Evolutionary conservation across 2,888 invertebrate species (phyloP).

Genomic region (Rotaria sp.): DNA sequence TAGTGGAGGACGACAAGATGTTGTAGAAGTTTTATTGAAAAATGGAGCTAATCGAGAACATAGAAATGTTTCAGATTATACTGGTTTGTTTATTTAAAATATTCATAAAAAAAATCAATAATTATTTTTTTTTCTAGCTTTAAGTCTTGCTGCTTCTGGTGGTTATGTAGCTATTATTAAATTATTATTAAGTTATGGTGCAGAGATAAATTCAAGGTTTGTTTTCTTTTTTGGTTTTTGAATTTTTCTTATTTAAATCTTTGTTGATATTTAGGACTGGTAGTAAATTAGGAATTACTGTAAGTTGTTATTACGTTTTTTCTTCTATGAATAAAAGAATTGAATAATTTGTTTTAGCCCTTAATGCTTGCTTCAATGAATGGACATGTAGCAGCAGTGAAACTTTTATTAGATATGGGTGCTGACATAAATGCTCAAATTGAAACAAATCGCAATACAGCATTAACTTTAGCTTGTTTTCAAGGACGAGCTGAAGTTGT

Average conservation of each 20-base stretch:
- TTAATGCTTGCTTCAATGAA: conserved; percentile 99
- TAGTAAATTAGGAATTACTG: conserved; percentile 36
- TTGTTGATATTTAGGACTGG: conserved; percentile 14
- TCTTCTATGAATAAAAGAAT: no score
- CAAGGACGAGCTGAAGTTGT: conserved; percentile 98
- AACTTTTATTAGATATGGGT: conserved; percentile 86
- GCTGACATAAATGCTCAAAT: conserved; percentile 97
- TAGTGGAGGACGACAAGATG: conserved; percentile 82
- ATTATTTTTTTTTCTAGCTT: conserved; percentile 43
- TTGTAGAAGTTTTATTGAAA: conserved; percentile 80
- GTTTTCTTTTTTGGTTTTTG: neutral
- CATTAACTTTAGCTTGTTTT: conserved; percentile 93
- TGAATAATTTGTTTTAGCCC: conserved; percentile 61
- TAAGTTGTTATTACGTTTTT: neutral
- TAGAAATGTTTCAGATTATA: conserved; percentile 75
- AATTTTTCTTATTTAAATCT: neutral
- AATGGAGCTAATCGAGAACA: conserved; percentile 94
- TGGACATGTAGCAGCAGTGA: conserved; percentile 87
- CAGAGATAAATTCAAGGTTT: conserved; percentile 72
- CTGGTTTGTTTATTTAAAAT: conserved; percentile 76
- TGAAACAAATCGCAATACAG: conserved; percentile 96
- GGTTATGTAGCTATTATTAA: conserved; percentile 82
- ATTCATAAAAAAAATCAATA: conserved; percentile 90
- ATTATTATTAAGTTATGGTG: conserved; percentile 79
- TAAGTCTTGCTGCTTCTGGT: conserved; percentile 68